Conservation (phyloP, 2,113 vertebrate genomes). For the Chaetodon trifascialis region DNA sequence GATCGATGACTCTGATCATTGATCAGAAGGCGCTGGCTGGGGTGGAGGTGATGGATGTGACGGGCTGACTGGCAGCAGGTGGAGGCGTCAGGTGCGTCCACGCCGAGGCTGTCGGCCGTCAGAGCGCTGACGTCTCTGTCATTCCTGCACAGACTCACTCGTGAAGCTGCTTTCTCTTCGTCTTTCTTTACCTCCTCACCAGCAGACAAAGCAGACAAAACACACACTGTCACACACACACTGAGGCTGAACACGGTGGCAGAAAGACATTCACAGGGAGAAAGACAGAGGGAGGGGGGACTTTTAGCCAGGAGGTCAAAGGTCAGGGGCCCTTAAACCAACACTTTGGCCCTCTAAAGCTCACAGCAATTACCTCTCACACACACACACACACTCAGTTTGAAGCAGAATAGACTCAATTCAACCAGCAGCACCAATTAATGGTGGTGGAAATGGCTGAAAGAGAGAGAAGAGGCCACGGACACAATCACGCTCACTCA, state of each 20-base stretch:
- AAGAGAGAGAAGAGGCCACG: constrained; percentile 56
- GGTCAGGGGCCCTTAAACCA: constrained; percentile 83
- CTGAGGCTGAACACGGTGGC: constrained; percentile 51
- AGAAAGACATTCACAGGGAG: constrained; percentile 59
- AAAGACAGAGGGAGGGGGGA: constrained; percentile 10
- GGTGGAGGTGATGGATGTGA: too few species aligned
- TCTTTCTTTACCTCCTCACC: constrained; percentile 20
- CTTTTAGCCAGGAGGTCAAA: constrained; percentile 68
- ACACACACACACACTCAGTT: constrained; percentile 22
- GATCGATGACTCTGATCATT: too few species aligned
- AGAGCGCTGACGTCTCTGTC: not conserved
- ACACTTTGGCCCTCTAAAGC: constrained; percentile 77
- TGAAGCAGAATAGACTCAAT: constrained; percentile 57
- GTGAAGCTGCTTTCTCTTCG: constrained; percentile 1
- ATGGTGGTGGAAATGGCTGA: constrained; percentile 70
- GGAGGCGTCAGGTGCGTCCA: too few species aligned
- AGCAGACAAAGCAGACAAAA: constrained; percentile 41
- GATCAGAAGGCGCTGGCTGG: too few species aligned
- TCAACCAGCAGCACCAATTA: constrained; percentile 81
- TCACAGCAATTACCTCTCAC: constrained; percentile 82
- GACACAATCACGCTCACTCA: constrained; percentile 72
- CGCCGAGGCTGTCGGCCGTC: too few species aligned
- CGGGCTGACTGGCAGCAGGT: too few species aligned
- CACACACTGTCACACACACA: constrained; percentile 43
- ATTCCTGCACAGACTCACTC: constrained; percentile 10